These are phyloP conservation scores for Aleiodes testaceus DNA, from an alignment of 2,888 invertebrate genomes.

Conservation along the genomic window DNA sequence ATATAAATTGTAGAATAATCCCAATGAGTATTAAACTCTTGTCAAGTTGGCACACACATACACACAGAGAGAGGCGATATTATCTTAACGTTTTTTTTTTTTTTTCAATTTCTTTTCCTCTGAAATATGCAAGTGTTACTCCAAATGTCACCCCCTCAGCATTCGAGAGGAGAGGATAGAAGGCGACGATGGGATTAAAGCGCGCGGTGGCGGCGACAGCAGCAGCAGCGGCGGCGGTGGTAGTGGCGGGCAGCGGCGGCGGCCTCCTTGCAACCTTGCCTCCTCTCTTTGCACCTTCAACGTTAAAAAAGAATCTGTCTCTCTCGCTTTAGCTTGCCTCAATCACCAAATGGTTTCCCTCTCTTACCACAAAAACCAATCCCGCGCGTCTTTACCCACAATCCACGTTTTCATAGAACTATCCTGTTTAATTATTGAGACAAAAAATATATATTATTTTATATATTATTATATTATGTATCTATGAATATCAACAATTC, in stretches of 20 bases:
- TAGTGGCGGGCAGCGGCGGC: slow-evolving; percentile 47
- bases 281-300: slow-evolving; percentile 29
- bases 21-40: not conserved
- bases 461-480: slow-evolving; percentile 17
- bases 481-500: slow-evolving; percentile 11
- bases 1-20: not conserved
- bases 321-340: slow-evolving; percentile 16
- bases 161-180: slow-evolving; percentile 52
- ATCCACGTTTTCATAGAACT: slow-evolving; percentile 30
- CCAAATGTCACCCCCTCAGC: slow-evolving; percentile 58
- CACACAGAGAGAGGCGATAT: slow-evolving; percentile 41
- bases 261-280: slow-evolving; percentile 40
- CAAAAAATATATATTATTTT: not conserved
- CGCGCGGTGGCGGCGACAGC: slow-evolving; percentile 50
- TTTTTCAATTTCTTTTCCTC: not conserved
- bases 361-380: slow-evolving; percentile 23
- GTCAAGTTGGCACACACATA: slow-evolving; percentile 35
- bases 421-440: slow-evolving; percentile 10
- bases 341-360: not conserved
- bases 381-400: slow-evolving; percentile 32
- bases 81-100: slow-evolving; percentile 2
- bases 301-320: slow-evolving; percentile 17
- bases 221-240: slow-evolving; percentile 45
- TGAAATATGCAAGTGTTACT: slow-evolving; percentile 47
- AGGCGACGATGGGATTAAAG: slow-evolving; percentile 37